phyloP scores from a whole-genome alignment of 2,113 vertebrate species.

The Plestiodon gilberti region DNA sequence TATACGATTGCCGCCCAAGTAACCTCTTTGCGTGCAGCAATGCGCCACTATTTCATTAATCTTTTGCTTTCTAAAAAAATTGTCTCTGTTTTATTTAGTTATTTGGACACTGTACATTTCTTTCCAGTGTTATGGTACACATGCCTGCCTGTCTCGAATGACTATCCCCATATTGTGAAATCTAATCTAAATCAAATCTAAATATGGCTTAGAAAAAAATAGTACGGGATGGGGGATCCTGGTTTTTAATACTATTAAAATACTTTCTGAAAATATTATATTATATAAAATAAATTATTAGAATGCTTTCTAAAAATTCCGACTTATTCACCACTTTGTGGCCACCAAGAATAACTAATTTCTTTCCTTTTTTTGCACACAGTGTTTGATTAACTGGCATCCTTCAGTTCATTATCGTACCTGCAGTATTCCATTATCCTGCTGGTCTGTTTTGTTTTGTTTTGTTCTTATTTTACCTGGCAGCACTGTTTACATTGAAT shows the following conservation, averaged over 20 bases:
- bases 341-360: not conserved
- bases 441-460: not conserved
- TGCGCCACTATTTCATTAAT: not conserved
- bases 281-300: no score
- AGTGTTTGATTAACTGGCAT: not conserved
- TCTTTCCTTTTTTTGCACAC: not conserved
- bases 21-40: not conserved
- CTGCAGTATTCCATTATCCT: not conserved
- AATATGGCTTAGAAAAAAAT: not conserved
- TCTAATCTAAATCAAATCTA: not conserved
- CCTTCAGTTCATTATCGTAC: not conserved
- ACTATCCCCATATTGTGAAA: not conserved
- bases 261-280: not conserved
- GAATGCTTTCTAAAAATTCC: not conserved
- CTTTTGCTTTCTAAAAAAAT: not conserved
- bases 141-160: not conserved
- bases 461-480: not conserved
- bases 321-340: not conserved
- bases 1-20: no score
- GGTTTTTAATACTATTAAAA: no score
- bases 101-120: not conserved
- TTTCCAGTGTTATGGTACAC: not conserved
- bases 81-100: not conserved
- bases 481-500: not conserved
- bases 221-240: no score